phyloP scores from a whole-genome alignment of 2,888 invertebrate species.

The Stenchaetothrips biformis region DNA sequence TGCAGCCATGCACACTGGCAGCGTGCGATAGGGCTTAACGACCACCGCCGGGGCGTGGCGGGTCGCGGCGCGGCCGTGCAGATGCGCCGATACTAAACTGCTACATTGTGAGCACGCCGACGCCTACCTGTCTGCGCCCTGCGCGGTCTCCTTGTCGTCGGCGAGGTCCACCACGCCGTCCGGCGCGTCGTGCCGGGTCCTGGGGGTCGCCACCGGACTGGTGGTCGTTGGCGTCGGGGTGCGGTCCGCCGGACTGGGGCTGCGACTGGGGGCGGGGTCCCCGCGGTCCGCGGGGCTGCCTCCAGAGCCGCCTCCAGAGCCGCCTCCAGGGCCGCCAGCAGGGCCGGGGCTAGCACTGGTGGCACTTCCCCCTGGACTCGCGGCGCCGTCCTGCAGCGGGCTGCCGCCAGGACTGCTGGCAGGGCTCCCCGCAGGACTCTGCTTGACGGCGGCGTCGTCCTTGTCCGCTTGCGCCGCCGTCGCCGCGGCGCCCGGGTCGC shows the following conservation, averaged over 20 bases:
- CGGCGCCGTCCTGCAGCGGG: neutral
- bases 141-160: neutral
- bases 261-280: neutral
- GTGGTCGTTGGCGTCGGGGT: too few relatives aligned
- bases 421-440: neutral
- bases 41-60: neutral
- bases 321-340: neutral
- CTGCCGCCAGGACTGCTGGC: neutral
- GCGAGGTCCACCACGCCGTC: slow-evolving; percentile 3
- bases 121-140: neutral
- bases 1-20: neutral
- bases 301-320: neutral
- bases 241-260: neutral
- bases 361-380: neutral
- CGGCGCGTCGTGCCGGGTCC: neutral
- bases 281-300: neutral
- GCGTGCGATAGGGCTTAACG: slow-evolving; percentile 16
- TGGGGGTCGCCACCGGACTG: neutral
- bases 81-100: neutral
- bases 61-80: neutral
- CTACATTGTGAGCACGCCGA: neutral
- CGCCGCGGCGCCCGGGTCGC: neutral
- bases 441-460: neutral
- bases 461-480: neutral
- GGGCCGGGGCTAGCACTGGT: neutral